Evolutionary conservation across 2,797 vertebrate species (phyloP).

Genomic region (Mus caroli): DNA sequence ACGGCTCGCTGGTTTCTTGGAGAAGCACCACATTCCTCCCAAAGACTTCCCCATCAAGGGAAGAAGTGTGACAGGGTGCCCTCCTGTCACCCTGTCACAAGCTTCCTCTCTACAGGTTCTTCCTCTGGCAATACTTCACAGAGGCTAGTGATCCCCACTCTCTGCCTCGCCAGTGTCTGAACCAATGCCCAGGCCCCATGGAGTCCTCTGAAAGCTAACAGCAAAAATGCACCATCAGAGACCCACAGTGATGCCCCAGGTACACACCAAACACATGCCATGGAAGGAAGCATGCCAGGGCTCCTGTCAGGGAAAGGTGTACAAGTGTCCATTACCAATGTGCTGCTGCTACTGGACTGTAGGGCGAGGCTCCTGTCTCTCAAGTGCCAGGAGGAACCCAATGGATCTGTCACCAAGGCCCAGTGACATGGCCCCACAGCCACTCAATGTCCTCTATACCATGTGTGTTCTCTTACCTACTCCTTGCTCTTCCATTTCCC

Average conservation of each 20-base stretch:
- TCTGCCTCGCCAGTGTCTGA: not conserved
- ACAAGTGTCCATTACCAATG: not conserved
- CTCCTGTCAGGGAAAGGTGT: not conserved
- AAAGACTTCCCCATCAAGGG: not conserved
- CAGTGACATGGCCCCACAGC: not conserved
- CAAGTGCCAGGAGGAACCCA: not conserved
- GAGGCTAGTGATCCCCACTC: not conserved
- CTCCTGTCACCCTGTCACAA: not conserved
- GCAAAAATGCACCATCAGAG: no score
- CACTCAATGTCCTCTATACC: rapidly evolving
- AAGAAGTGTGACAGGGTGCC: not conserved
- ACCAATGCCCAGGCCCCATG: not conserved
- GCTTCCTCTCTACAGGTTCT: not conserved
- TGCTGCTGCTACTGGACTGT: not conserved
- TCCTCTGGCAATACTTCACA: not conserved
- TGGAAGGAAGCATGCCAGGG: not conserved
- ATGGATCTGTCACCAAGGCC: no score
- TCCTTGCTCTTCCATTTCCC: not conserved
- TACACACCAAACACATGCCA: rapidly evolving
- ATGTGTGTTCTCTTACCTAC: not conserved
- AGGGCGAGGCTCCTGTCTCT: not conserved
- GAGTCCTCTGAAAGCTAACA: not conserved
- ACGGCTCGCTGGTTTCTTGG: not conserved
- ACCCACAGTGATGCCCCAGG: no score
- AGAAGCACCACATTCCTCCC: not conserved